A percentile compares a stretch with the other conserved stretches of the same genome.
Evolutionary conservation across 2,888 invertebrate species (phyloP).

Genomic region (Dryobota labecula): DNA sequence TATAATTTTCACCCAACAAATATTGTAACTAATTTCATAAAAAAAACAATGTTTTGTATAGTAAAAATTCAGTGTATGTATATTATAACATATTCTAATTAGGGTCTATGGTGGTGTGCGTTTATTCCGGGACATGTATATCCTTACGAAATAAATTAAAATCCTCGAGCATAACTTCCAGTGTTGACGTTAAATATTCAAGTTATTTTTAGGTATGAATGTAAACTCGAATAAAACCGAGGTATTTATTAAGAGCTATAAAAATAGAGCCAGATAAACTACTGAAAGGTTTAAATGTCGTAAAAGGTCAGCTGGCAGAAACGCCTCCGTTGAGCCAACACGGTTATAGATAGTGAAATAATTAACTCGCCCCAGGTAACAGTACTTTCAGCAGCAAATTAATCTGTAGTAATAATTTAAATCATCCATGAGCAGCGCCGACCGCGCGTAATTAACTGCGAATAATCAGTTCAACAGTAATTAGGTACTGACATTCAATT

Average conservation of each 20-base stretch:
- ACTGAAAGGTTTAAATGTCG: conserved; percentile 50
- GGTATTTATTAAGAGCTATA: conserved; percentile 35
- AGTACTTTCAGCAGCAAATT: conserved; percentile 62
- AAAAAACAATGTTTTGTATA: too few relatives aligned
- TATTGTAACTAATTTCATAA: too few relatives aligned
- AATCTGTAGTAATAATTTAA: conserved; percentile 61
- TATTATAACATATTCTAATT: too few relatives aligned
- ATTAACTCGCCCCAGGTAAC: conserved; percentile 59
- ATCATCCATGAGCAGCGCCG: conserved; percentile 46
- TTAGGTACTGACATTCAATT: conserved; percentile 46
- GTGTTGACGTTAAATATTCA: conserved; percentile 4
- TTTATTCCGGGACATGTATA: too few relatives aligned
- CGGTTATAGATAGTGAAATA: conserved; percentile 52
- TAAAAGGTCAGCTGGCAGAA: conserved; percentile 52
- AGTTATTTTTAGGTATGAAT: conserved; percentile 22
- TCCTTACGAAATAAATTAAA: conserved; percentile 20
- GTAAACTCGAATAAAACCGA: conserved; percentile 13
- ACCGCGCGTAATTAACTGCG: conserved; percentile 57
- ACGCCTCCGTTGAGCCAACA: conserved; percentile 42
- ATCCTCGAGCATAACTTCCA: neutral
- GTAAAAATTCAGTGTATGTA: too few relatives aligned
- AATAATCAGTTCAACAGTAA: conserved; percentile 56
- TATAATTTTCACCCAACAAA: too few relatives aligned
- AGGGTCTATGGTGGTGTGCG: too few relatives aligned
- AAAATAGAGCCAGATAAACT: conserved; percentile 50